phyloP scores from a whole-genome alignment of 2,797 vertebrate species.

The Taeniopygia guttata region DNA sequence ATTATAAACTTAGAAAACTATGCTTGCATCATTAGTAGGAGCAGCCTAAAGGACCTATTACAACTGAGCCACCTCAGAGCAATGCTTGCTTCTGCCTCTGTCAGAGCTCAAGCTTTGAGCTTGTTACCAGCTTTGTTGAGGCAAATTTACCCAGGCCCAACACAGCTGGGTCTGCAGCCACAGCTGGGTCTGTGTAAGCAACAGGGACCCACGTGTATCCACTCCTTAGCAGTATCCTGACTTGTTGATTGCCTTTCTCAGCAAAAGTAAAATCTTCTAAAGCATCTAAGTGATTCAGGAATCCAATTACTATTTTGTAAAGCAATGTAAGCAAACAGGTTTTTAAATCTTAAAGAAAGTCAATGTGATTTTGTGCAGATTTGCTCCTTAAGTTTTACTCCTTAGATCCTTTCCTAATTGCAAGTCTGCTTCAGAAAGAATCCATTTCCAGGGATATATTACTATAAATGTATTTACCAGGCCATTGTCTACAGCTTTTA shows the following conservation, averaged over 20 bases:
- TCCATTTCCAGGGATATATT: not conserved
- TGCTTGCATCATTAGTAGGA: not conserved
- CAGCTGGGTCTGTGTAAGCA: not conserved
- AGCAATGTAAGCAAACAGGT: not conserved
- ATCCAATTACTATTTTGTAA: slow-evolving; percentile 3
- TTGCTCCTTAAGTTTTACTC: not conserved
- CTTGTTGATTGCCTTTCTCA: slow-evolving; percentile 4
- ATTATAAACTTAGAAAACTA: not conserved
- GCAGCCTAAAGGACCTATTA: not conserved
- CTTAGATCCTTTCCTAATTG: not conserved
- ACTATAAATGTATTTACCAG: not conserved
- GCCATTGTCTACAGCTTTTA: slow-evolving; percentile 4
- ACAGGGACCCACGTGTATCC: not conserved
- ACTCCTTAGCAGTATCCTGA: not conserved
- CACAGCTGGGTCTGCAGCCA: not conserved
- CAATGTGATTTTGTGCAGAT: not conserved
- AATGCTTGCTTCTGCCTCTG: not conserved
- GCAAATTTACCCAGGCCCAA: not conserved
- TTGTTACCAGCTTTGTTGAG: not conserved
- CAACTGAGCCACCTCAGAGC: not conserved
- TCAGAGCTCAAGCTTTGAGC: not conserved
- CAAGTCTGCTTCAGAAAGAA: slow-evolving; percentile 2
- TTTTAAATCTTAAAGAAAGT: not conserved
- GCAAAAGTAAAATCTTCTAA: not conserved
- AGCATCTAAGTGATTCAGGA: not conserved